Conservation (phyloP, 2,797 vertebrate genomes). For the Hypotaenidia philippensis region DNA sequence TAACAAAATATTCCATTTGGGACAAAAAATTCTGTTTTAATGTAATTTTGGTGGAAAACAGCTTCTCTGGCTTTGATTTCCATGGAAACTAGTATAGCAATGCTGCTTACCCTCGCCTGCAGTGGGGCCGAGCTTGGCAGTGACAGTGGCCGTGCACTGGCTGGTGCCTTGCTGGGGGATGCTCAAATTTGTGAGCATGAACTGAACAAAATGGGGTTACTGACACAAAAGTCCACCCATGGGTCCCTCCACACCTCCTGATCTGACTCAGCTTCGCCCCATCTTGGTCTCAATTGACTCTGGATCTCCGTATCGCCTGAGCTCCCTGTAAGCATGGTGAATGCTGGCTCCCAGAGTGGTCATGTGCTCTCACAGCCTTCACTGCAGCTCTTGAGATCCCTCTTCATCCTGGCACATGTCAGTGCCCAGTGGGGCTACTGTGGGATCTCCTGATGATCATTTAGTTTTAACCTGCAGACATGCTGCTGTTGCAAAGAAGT, state of each 20-base stretch:
- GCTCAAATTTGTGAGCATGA: not conserved
- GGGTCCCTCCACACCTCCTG: not conserved
- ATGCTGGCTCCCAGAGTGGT: not conserved
- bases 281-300: fast-evolving
- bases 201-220: not conserved
- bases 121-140: slow-evolving; percentile 16
- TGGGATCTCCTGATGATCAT: not conserved
- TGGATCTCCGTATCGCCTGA: not conserved
- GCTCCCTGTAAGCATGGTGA: not conserved
- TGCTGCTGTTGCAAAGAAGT: not conserved
- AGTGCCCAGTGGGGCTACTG: not conserved
- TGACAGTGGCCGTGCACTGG: not conserved
- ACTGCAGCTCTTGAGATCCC: not conserved
- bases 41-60: slow-evolving; percentile 50
- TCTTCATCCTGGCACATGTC: not conserved
- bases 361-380: not conserved
- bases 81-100: slow-evolving; percentile 73
- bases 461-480: not conserved
- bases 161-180: not conserved
- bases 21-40: slow-evolving; percentile 16
- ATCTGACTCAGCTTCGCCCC: not conserved
- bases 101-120: not conserved
- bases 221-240: not conserved
- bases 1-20: slow-evolving; percentile 19
- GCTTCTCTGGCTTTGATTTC: slow-evolving; percentile 67